These are phyloP conservation scores for Callyntrura sp. DNA, from an alignment of 2,888 invertebrate genomes.

Conservation along the genomic window DNA sequence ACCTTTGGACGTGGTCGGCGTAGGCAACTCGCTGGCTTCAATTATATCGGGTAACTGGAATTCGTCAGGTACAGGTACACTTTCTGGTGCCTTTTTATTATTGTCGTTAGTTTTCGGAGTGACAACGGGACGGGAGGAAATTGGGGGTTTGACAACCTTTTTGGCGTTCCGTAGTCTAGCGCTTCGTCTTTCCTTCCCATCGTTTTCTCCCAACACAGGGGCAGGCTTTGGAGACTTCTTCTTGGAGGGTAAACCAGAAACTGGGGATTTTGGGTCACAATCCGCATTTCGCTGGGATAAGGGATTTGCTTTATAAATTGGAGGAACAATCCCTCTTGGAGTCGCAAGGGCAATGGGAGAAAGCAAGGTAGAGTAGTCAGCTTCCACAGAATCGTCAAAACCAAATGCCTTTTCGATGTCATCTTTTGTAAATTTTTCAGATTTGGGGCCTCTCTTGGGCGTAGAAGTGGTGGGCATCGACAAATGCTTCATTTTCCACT, in stretches of 20 bases:
- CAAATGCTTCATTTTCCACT: slow-evolving; percentile 78
- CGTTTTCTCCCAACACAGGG: background rate
- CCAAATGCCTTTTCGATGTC: slow-evolving; percentile 80
- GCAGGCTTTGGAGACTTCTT: background rate
- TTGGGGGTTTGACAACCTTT: background rate
- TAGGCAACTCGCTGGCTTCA: background rate
- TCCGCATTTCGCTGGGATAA: slow-evolving; percentile 59
- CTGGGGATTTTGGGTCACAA: no score
- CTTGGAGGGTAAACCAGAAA: background rate
- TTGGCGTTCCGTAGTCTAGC: background rate
- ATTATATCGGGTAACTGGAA: background rate
- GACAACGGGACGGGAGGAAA: background rate
- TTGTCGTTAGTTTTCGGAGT: no score
- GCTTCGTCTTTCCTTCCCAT: background rate
- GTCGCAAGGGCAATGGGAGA: slow-evolving; percentile 76
- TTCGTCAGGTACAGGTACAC: background rate
- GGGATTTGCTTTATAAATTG: slow-evolving; percentile 61
- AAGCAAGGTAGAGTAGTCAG: slow-evolving; percentile 70
- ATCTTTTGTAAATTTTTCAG: slow-evolving; percentile 28
- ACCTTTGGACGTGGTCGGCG: background rate
- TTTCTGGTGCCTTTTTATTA: no score
- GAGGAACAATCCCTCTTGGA: slow-evolving; percentile 25
- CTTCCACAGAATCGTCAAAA: slow-evolving; percentile 73
- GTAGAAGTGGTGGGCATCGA: slow-evolving; percentile 80
- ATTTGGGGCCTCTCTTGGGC: slow-evolving; percentile 65